Conservation (phyloP, 2,113 vertebrate genomes). For the Etia nguti region DNA sequence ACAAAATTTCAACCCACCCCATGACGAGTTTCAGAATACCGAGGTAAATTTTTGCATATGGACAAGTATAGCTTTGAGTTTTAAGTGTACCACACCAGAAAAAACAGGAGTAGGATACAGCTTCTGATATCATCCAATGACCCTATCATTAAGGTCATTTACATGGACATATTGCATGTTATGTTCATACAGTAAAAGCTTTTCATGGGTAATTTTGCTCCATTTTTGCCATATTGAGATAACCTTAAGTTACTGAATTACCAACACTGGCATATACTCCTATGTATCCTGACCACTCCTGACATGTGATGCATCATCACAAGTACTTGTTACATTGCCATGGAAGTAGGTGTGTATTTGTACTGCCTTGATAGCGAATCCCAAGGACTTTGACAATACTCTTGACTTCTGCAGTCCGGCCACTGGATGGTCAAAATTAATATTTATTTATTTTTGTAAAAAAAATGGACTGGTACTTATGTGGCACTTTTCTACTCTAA, state of each 20-base stretch:
- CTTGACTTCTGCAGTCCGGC: not conserved
- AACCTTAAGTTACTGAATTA: not conserved
- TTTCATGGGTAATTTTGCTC: not conserved
- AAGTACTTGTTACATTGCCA: not conserved
- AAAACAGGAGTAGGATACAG: not conserved
- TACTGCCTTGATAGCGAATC: not conserved
- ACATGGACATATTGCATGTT: not conserved
- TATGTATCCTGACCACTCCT: not conserved
- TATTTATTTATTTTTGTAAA: not conserved
- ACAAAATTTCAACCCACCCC: not conserved
- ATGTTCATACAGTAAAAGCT: not conserved
- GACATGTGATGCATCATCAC: not conserved
- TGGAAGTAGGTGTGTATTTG: not conserved
- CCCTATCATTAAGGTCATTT: not conserved
- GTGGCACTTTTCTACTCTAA: not conserved
- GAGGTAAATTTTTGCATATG: not conserved
- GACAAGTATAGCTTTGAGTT: not conserved
- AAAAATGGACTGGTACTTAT: not conserved
- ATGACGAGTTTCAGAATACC: accelerated
- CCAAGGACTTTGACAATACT: not conserved
- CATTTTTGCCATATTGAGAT: not conserved
- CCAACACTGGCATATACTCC: not conserved
- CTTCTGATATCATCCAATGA: not conserved
- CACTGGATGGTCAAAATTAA: not conserved
- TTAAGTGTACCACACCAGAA: not conserved